Evolutionary conservation across 1,140 invertebrate species (phyloP), one percentile per base, ranked within the genome.

Genomic region (Bombus consobrinus): DNA sequence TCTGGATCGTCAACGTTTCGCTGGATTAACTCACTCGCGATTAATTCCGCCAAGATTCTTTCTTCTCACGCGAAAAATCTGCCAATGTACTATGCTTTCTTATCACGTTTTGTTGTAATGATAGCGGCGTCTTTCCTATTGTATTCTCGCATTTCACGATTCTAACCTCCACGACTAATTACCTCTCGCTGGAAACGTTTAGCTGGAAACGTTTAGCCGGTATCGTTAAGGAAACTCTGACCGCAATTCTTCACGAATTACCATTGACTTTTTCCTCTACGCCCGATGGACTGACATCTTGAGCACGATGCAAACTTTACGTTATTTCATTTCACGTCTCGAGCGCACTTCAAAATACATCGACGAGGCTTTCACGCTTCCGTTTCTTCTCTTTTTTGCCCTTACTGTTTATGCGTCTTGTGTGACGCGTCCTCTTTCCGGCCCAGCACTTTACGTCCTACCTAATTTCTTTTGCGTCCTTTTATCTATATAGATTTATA

Each of bases 61-160:
- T 43, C 15, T 82, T 47, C 18, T 22, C 15, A 0, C 28, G 3
- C 22, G n/a, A 1, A 15, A 59, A 41, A 72, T 59, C 66, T 8
- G 13, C 34, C 34, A 22, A 62, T 72, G 28, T 47, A n/a, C 4
- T 18, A 10, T 22, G 43, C 37, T 83, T 88, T 75, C 57, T 28
- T 41, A 59, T 75, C 64, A 76, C 79, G 74, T 86, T 59, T 66
- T n/a, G 13, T 25, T 15, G 18, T 69, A 69, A 88, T 68, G 37
- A 85, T 79, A 81, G 47, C 34, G 28, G 32, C 57, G n/a, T 71
- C 22, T 57, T 72, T 9, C 18, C 41, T 22, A 28, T 66, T 81
- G 77, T 71, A 39, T 57, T 28, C 64, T 10, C 34, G 12, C 32
- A 39, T 68, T 74, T 57, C 39, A 53, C 62, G 57, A 74, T 41